Conservation (phyloP, 2,888 invertebrate genomes). For the Microctonus aethiopoides region DNA sequence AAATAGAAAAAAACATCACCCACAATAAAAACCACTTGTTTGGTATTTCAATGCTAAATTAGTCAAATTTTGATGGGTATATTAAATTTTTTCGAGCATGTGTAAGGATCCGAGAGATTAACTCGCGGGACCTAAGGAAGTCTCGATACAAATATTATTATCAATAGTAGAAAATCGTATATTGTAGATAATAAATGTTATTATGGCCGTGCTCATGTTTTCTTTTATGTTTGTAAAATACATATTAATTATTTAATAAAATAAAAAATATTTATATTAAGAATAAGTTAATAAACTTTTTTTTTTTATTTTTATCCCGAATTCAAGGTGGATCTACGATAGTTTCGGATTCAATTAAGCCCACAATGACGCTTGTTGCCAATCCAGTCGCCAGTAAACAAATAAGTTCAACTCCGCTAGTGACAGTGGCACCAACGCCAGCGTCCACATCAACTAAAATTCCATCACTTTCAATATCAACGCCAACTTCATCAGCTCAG, state of each 20-base stretch:
- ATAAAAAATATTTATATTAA: not conserved
- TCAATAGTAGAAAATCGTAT: conserved; percentile 33
- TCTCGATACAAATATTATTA: conserved; percentile 40
- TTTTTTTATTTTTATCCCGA: conserved; percentile 6
- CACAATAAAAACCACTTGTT: conserved; percentile 47
- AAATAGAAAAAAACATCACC: conserved; percentile 28
- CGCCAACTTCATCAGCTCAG: conserved; percentile 44
- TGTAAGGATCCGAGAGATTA: conserved; percentile 52
- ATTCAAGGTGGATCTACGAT: conserved; percentile 70
- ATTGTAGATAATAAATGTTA: conserved; percentile 17
- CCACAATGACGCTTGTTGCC: conserved; percentile 59
- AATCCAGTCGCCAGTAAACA: conserved; percentile 46
- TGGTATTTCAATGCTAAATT: conserved; percentile 35
- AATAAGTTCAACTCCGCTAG: conserved; percentile 43
- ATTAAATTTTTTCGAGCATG: conserved; percentile 49
- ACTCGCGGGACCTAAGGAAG: conserved; percentile 44
- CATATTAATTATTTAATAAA: no score
- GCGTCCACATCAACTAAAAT: conserved; percentile 40
- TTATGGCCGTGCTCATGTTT: conserved; percentile 2
- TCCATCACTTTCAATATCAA: conserved; percentile 21
- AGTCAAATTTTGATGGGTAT: conserved; percentile 49
- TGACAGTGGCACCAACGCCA: conserved; percentile 48
- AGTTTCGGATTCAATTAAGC: conserved; percentile 53
- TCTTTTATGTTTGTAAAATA: not conserved
- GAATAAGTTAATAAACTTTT: not conserved